These are phyloP conservation scores for Drosophila elegans DNA, from an alignment of 1,140 invertebrate genomes.

Conservation along the genomic window DNA sequence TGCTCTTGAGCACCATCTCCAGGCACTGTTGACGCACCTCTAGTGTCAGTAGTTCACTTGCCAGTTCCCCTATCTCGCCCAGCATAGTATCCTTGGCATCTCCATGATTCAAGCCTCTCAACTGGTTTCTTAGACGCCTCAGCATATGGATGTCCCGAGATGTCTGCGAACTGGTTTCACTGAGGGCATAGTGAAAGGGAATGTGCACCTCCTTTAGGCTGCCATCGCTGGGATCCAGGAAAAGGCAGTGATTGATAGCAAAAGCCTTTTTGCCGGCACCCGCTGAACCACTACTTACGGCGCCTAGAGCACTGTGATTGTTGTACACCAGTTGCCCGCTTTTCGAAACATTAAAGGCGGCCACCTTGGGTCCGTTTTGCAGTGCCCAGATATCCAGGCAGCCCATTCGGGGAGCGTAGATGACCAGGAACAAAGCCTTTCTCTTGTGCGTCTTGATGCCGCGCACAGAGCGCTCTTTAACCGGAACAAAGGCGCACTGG, in stretches of 20 bases:
- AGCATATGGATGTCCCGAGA: slow-evolving; percentile 94
- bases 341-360: slow-evolving; percentile 95
- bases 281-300: slow-evolving; percentile 51
- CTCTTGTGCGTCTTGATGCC: slow-evolving; percentile 81
- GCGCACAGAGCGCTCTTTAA: slow-evolving; percentile 81
- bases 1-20: slow-evolving; percentile 89
- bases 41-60: slow-evolving; percentile 90
- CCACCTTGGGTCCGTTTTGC: slow-evolving; percentile 94
- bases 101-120: slow-evolving; percentile 86
- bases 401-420: slow-evolving; percentile 94
- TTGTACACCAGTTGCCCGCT: slow-evolving; percentile 91
- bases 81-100: slow-evolving; percentile 28
- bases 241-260: slow-evolving; percentile 89
- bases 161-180: slow-evolving; percentile 93
- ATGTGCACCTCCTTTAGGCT: slow-evolving; percentile 92
- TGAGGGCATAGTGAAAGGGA: slow-evolving; percentile 95
- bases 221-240: slow-evolving; percentile 92
- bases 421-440: slow-evolving; percentile 91
- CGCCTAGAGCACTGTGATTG: slow-evolving; percentile 90
- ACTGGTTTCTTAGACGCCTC: slow-evolving; percentile 90
- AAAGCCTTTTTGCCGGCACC: slow-evolving; percentile 85
- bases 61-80: slow-evolving; percentile 85
- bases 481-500: slow-evolving; percentile 93
- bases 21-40: slow-evolving; percentile 90
- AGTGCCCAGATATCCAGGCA: slow-evolving; percentile 94